Percentiles rank a stretch among this genome's conserved stretches.
Conservation (phyloP, 2,113 vertebrate species). For the Triplophysa rosa region DNA sequence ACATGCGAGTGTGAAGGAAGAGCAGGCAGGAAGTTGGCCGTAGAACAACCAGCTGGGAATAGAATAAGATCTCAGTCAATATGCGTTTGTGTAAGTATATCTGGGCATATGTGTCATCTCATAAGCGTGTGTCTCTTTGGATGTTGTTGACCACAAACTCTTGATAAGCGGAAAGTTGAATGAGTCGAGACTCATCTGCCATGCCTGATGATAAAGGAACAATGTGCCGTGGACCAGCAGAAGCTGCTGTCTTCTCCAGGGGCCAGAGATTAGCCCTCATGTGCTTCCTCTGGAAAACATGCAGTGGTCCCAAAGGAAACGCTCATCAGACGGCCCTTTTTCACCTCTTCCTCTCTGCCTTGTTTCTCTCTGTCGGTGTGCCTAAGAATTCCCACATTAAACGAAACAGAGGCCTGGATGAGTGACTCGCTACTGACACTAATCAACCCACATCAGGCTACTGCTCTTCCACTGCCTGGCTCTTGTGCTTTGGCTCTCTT, state of each 20-base stretch:
- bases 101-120: background rate
- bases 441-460: conserved; percentile 66
- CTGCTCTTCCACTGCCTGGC: conserved; percentile 39
- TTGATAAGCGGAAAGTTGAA: conserved; percentile 61
- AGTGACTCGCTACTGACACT: conserved; percentile 60
- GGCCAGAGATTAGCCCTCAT: conserved; percentile 85
- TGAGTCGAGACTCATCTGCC: conserved; percentile 65
- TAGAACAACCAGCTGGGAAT: conserved; percentile 25
- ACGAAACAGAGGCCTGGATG: conserved; percentile 69
- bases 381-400: conserved; percentile 50
- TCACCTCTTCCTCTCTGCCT: conserved; percentile 75
- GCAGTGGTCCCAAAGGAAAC: conserved; percentile 75
- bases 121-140: conserved; percentile 7
- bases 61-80: conserved; percentile 4
- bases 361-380: conserved; percentile 38
- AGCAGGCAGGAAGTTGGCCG: conserved; percentile 65
- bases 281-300: conserved; percentile 87
- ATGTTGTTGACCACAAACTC: conserved; percentile 20
- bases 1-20: conserved; percentile 64
- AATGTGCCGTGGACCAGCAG: conserved; percentile 82
- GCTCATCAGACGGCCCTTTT: conserved; percentile 79
- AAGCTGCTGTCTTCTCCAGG: conserved; percentile 77
- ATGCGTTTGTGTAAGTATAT: conserved; percentile 1
- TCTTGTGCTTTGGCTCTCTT: conserved; percentile 25
- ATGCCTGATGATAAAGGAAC: conserved; percentile 77